Base-by-base conservation (phyloP, 2,888 invertebrate genomes). In the Lochmaea crataegi region DNA sequence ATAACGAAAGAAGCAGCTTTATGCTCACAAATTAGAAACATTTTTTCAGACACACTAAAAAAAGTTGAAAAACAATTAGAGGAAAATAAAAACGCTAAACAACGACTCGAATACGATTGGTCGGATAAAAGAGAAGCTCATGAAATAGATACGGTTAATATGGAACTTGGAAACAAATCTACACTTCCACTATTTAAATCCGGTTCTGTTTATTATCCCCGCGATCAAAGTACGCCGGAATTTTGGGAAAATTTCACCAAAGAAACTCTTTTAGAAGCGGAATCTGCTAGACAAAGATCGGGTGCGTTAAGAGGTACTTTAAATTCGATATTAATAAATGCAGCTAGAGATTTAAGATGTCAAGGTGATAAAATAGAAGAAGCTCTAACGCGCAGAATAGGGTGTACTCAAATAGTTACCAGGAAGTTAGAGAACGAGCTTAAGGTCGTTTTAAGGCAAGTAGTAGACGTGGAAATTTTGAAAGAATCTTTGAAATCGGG, bases 21-120 rank as follows among this genome's bases (percentile, higher is more conserved):
- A 26, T 92, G 93, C 3, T 89, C 89, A 0, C 94, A 94, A 84
- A 91, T 94, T 10, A 88, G 91, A 76, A 89, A 89, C 32, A 87
- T 90, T 2, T 87, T 94, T 14, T 89, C 89, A 48, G 89, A 89
- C 76, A 92, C 92, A 0, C 85, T 93, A 4, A 87, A 89, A 48
- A 90, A 92, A 81, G 91, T 94, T 41, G 92, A 94, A 77, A 88
- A 89, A 48, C 94, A 95, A 85, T 87, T 94, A 83, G 83, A 90
- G 38, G 91, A 94, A 79, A 92, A 95, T 82, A 93, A 94, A 82
- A 92, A 94, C 18, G 93, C 94, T 0, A 96, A 97, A 84, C 91
- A 93, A 78, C 63, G 92, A 58, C 88, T 97, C 73, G 97, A 97
- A 87, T 93, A 91, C 82, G 96, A 97, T 84, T 97, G 96, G 96